Evolutionary conservation across 2,888 invertebrate species (phyloP), one percentile per base, ranked within the genome.

Genomic region (Dynastes grantii): DNA sequence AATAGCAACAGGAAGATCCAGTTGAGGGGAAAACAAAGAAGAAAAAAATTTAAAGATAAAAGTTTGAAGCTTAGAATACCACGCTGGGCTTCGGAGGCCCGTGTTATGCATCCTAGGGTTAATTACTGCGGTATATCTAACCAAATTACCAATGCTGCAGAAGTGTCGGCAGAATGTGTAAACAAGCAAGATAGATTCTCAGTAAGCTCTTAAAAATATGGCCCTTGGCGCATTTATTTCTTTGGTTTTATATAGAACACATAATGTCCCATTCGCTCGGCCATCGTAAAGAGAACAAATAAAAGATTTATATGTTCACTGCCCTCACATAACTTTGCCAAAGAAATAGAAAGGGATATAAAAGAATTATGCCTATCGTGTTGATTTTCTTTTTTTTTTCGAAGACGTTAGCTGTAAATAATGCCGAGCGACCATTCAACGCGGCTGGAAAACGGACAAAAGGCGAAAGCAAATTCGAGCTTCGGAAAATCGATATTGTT

Each of bases 401-500:
- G 22, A 71, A 70, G 32, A 32, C 53, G 53, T 70, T 13, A 29
- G 29, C 40, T 55, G 58, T 71, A 71, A 71, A 71, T 71, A 71
- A 71, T 71, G 16, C 37, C 9, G 55, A 58, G 37, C n/a, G 55
- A 58, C 53, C 13, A 55, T 40, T 3, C 32, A 22, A 5, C 55
- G 55, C 8, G 8, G n/a, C 22, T 22, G 16, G 55, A 22, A 55
- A 55, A 55, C 55, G 55, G 40, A 45, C 37, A 67, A 77, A 32
- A 65, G 51, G 63, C 77, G 78, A 78, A 71, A 71, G 73, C 78
- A 63, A 53, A 70, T 70, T 63, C 49, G 45, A 27, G 58, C 49
- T 9, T 11, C 27, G 22, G 53, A 32, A 40, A 73, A 79, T 79
- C 79, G 79, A 79, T 79, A 79, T 58, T 51, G 55, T 55, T 49